phyloP scores from a whole-genome alignment of 2,113 vertebrate species.

The Peromyscus maniculatus region DNA sequence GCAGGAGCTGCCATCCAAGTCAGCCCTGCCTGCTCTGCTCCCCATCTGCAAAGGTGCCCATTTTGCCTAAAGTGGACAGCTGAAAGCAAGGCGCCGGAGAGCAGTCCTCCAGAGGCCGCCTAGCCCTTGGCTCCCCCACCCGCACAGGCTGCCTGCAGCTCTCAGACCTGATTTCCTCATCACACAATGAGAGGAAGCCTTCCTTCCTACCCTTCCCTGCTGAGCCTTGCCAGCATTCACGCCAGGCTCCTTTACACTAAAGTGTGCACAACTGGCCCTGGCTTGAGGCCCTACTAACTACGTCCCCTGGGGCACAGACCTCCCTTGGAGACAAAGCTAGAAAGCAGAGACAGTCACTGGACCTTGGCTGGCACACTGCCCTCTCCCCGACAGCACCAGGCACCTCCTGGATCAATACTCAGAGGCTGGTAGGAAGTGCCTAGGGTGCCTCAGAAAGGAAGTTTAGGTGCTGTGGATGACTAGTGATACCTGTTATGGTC shows the following conservation, averaged over 20 bases:
- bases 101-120: background rate
- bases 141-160: rapidly evolving
- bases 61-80: background rate
- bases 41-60: background rate
- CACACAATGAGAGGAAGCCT: conserved; percentile 42
- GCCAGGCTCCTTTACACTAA: background rate
- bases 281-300: background rate
- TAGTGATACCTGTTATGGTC: rapidly evolving
- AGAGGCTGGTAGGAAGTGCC: rapidly evolving
- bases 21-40: background rate
- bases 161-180: conserved; percentile 2
- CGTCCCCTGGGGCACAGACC: background rate
- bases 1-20: background rate
- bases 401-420: background rate
- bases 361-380: background rate
- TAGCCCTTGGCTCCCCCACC: background rate
- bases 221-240: background rate
- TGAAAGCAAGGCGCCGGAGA: background rate
- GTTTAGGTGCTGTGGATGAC: rapidly evolving
- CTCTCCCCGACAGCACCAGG: rapidly evolving
- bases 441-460: rapidly evolving
- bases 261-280: background rate
- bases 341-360: rapidly evolving
- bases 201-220: background rate
- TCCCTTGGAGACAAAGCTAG: no score